Evolutionary conservation across 1,140 invertebrate species (phyloP).

Genomic region (Whitmania pigra): DNA sequence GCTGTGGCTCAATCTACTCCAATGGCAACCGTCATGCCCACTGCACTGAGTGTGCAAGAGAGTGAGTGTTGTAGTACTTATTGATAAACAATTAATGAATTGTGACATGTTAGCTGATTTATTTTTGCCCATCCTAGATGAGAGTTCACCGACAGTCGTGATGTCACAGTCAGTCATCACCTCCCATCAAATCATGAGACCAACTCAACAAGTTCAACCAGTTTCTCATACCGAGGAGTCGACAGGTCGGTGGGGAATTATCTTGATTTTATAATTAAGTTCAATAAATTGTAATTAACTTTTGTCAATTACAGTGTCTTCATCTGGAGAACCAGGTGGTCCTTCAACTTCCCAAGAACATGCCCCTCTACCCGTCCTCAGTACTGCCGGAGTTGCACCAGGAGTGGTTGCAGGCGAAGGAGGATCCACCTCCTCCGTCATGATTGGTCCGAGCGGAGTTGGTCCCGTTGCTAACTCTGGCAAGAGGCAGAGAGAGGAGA

Average conservation of each 20-base stretch:
- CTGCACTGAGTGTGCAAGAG: slow-evolving; percentile 21
- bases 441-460: slow-evolving; percentile 20
- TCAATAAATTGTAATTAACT: too few relatives aligned
- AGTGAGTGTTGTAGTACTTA: slow-evolving; percentile 9
- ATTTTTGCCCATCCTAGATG: slow-evolving; percentile 40
- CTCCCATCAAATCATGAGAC: slow-evolving; percentile 24
- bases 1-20: slow-evolving; percentile 48
- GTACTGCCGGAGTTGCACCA: slow-evolving; percentile 30
- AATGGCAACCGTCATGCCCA: slow-evolving; percentile 64
- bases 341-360: background rate
- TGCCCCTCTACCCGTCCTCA: background rate
- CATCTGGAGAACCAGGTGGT: slow-evolving; percentile 7
- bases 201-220: slow-evolving; percentile 37
- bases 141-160: slow-evolving; percentile 12
- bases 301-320: slow-evolving; percentile 2
- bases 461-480: slow-evolving; percentile 18
- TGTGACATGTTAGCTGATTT: background rate
- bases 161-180: slow-evolving; percentile 14
- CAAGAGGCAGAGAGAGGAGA: slow-evolving; percentile 26
- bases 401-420: slow-evolving; percentile 18
- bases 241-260: background rate
- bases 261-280: background rate
- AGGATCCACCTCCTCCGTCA: slow-evolving; percentile 18
- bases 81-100: background rate
- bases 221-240: slow-evolving; percentile 33